Conservation (phyloP, 2,888 invertebrate genomes). For the Coecobrya sp. region DNA sequence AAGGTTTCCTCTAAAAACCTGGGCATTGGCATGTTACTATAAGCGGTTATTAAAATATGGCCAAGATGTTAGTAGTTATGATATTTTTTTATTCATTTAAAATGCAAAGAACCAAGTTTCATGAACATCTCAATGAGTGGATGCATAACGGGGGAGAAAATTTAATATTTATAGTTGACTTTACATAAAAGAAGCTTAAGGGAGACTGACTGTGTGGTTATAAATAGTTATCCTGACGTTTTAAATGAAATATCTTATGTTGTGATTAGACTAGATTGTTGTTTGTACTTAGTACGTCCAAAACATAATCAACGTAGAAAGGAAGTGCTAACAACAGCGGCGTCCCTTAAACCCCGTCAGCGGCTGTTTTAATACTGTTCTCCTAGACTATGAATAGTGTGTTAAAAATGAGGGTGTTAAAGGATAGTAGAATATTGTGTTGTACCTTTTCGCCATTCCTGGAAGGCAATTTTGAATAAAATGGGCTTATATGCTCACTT, state of each 20-base stretch:
- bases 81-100: no score
- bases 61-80: no score
- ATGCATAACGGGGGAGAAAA: no score
- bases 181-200: neutral
- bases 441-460: neutral
- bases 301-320: neutral
- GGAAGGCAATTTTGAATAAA: slow-evolving; percentile 13
- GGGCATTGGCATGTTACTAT: no score
- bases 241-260: neutral
- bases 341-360: neutral
- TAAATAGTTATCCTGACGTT: neutral
- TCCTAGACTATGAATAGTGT: neutral
- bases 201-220: neutral
- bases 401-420: neutral
- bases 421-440: neutral
- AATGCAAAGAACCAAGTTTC: no score
- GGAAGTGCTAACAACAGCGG: neutral
- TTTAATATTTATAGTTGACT: no score
- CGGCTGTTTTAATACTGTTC: neutral
- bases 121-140: no score
- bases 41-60: no score
- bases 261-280: neutral
- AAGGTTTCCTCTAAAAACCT: no score
- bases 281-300: neutral
- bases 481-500: neutral